Base-by-base conservation (phyloP, 2,888 invertebrate species). In the Chaetogeoica ovagalla region DNA sequence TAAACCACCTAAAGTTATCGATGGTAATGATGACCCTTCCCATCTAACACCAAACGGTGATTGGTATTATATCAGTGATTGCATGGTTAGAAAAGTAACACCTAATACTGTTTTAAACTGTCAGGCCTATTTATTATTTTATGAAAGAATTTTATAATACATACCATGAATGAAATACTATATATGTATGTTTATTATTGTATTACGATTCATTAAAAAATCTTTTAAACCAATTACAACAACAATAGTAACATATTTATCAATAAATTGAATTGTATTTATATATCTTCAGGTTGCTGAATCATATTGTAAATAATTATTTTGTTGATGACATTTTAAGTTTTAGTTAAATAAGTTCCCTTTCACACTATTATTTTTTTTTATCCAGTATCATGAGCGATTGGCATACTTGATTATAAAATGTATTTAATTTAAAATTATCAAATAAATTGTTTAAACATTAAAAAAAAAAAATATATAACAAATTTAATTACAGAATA, bases 31-130 rank as follows among this genome's bases (percentile, higher is more conserved):
- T 69, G 72, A 82, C 23, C 21, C 69, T 59, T 75, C 81, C n/a
- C 75, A 81, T 55, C 39, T 82, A 48, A 68, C 52, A n/a, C 75
- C 68, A 7, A 72, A 21, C 52, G 76, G 82, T 63, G 52, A 73
- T 85, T 98, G 98, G 98, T 98, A 93, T 88, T 93, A 93, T 86
- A 92, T 97, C 72, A 97, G 97, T 81, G 98, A 98, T 88, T 93
- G 93, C 82, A 90, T 92, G 85, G 96, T 97, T 0, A 89, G 90
- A 60, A 93, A 94, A 86, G 93, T 94, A 39, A 89, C 90, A 81
- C 94, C 96, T 86, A 90, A 91, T 4, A 89, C 90, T 83, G 97
- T 97, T 82, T 88, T 96, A 68, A 89, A 90, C 84, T 92, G 93
- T 82, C 95, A 98, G 87, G 98, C 98, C 21, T 98, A 98, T 87